These are phyloP conservation scores for Dendrocincla fuliginosa DNA, from an alignment of 2,797 vertebrate genomes.

Conservation along the genomic window DNA sequence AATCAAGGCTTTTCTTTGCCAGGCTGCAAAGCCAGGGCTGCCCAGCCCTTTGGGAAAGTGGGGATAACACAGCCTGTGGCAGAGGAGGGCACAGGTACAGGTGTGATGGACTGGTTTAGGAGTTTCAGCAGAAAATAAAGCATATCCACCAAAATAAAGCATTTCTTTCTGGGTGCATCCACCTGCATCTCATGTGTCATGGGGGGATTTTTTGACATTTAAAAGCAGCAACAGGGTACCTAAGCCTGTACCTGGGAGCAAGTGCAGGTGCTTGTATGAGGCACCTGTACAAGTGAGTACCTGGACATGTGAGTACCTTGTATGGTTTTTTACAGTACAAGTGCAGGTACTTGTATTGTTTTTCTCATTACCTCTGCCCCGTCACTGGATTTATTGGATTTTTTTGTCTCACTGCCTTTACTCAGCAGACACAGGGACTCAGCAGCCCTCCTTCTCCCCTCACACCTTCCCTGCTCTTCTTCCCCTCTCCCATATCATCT, in stretches of 20 bases:
- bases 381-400: neutral
- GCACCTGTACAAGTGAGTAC: neutral
- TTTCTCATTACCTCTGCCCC: neutral
- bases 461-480: neutral
- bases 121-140: neutral
- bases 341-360: neutral
- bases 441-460: slow-evolving; percentile 27
- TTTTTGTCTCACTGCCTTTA: neutral
- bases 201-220: accelerated
- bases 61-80: accelerated
- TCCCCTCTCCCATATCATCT: neutral
- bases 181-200: accelerated
- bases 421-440: neutral
- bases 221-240: neutral
- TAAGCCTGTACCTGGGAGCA: neutral
- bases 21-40: neutral
- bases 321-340: neutral
- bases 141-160: neutral
- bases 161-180: too few species aligned
- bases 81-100: neutral
- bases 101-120: accelerated
- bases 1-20: neutral
- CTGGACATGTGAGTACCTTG: neutral
- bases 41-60: neutral
- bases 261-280: neutral